These are phyloP conservation scores for Anolis sagrei DNA, from an alignment of 2,113 vertebrate species.

Conservation along the genomic window DNA sequence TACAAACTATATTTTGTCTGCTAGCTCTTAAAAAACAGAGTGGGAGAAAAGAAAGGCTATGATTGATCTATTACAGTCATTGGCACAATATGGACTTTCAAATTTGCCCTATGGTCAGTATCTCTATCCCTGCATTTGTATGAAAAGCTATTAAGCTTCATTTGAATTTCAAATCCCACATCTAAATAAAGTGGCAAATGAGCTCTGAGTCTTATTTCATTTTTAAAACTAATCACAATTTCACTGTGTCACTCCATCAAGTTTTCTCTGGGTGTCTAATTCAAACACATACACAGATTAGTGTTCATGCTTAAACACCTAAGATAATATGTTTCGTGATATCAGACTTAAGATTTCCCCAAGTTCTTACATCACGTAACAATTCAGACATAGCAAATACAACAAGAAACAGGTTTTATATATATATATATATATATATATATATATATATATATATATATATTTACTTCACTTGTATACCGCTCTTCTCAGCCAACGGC, in stretches of 20 bases:
- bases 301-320: no score
- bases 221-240: neutral
- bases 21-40: neutral
- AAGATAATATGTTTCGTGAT: neutral
- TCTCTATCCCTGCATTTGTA: no score
- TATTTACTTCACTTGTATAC: no score
- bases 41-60: neutral
- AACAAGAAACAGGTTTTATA: neutral
- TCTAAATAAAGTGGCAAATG: neutral
- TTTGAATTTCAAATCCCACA: neutral
- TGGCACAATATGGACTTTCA: no score
- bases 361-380: neutral
- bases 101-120: no score
- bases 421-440: no score
- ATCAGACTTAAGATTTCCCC: neutral
- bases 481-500: no score
- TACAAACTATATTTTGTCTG: neutral
- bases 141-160: neutral
- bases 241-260: neutral
- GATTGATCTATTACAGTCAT: neutral
- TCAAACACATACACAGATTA: no score
- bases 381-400: neutral
- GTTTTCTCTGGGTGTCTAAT: neutral
- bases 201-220: neutral
- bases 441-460: no score